Conservation (phyloP, 2,113 vertebrate species). For the Mesoclemmys tuberculata region DNA sequence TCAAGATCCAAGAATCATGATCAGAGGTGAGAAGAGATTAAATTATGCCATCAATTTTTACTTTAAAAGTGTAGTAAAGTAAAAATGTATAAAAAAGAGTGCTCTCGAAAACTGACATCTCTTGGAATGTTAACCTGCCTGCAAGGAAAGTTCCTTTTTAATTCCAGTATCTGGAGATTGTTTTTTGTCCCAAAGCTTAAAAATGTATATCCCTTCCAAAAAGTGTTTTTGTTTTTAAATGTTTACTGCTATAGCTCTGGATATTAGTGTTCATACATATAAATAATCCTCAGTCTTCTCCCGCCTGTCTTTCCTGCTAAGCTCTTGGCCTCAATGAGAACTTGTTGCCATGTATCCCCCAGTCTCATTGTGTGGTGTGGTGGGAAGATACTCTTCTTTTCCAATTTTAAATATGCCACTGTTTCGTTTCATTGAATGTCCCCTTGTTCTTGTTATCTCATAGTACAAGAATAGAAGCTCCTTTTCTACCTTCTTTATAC, state of each 20-base stretch:
- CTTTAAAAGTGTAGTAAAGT: background rate
- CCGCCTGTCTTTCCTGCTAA: background rate
- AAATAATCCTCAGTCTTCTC: background rate
- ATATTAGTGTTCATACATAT: background rate
- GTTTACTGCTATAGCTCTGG: background rate
- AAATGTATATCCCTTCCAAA: background rate
- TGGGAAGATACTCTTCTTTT: background rate
- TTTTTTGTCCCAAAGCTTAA: background rate
- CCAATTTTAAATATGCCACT: background rate
- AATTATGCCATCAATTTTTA: background rate
- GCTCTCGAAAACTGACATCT: background rate
- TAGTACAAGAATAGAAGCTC: background rate
- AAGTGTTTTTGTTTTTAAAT: background rate
- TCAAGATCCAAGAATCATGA: conserved; percentile 83
- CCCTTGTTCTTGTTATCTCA: background rate
- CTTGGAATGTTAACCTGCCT: background rate
- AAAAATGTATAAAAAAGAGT: background rate
- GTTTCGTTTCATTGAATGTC: background rate
- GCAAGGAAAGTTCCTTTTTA: background rate
- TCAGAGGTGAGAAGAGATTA: conserved; percentile 80
- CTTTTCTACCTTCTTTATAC: background rate
- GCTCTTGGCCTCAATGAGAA: background rate
- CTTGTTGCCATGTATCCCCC: background rate
- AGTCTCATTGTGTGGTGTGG: background rate
- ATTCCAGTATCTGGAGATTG: background rate